Conservation (phyloP, 2,113 vertebrate species). For the Stegostoma tigrinum region DNA sequence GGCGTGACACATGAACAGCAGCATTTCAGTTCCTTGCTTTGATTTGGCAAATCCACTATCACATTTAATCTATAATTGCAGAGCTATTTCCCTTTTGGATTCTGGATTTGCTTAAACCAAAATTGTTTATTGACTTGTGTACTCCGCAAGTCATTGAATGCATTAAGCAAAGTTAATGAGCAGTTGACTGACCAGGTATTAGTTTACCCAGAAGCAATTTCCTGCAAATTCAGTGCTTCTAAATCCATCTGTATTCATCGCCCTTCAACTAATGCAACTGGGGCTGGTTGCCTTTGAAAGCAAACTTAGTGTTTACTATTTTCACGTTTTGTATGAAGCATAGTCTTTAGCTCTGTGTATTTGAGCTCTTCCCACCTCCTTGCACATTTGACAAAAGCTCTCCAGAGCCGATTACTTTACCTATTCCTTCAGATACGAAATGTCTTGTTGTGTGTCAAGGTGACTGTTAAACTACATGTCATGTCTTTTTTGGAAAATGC, state of each 20-base stretch:
- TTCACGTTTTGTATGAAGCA: background rate
- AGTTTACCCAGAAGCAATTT: slow-evolving; percentile 34
- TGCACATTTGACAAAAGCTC: background rate
- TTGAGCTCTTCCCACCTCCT: background rate
- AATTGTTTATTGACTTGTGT: slow-evolving; percentile 23
- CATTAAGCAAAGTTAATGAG: slow-evolving; percentile 30
- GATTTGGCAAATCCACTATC: background rate
- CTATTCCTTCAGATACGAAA: background rate
- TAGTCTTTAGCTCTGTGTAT: background rate
- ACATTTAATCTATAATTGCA: slow-evolving; percentile 16
- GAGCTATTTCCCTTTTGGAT: background rate
- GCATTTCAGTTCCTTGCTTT: background rate
- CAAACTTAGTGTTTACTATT: background rate
- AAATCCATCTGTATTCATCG: slow-evolving; percentile 21
- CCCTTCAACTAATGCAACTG: background rate
- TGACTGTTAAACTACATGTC: background rate
- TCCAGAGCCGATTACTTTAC: background rate
- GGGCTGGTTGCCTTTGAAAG: background rate
- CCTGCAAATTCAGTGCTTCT: slow-evolving; percentile 20
- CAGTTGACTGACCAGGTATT: slow-evolving; percentile 23
- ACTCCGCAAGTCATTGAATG: slow-evolving; percentile 15
- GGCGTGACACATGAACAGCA: background rate
- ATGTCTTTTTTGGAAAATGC: background rate
- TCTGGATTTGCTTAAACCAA: slow-evolving; percentile 23
- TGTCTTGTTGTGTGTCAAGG: background rate